Percentiles rank a stretch among this genome's conserved stretches.
phyloP scores from a whole-genome alignment of 2,797 vertebrate genomes.

The Onychomys arenicola region DNA sequence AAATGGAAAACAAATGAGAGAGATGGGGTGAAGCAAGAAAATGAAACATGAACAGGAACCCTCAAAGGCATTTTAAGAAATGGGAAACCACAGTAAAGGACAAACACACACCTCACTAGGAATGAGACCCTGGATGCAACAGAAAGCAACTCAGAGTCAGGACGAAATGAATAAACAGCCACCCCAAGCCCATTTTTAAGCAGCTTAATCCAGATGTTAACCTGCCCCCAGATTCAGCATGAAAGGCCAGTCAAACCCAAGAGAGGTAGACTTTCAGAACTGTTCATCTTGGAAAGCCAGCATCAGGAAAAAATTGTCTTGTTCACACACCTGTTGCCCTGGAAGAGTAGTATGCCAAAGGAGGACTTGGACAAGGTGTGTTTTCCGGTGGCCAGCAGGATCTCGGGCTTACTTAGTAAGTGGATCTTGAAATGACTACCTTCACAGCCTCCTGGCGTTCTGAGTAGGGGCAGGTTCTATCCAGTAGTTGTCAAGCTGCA shows the following conservation, averaged over 20 bases:
- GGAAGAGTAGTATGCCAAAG: no score
- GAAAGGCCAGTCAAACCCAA: neutral
- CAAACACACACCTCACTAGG: neutral
- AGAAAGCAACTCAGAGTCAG: neutral
- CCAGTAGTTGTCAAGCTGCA: no score
- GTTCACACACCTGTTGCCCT: neutral
- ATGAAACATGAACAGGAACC: neutral
- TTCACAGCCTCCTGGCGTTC: neutral
- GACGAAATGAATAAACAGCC: neutral
- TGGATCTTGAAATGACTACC: no score
- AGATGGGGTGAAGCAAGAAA: neutral
- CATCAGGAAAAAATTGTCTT: neutral
- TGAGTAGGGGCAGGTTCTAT: no score
- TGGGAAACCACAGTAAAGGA: neutral
- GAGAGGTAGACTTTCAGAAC: neutral
- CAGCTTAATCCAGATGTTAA: neutral
- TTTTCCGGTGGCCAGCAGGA: neutral
- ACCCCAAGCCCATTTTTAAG: neutral
- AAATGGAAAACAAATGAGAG: neutral
- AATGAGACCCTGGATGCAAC: neutral
- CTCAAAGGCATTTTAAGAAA: neutral
- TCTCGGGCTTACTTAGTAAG: neutral
- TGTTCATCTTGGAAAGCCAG: neutral
- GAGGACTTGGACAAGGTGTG: rapidly evolving
- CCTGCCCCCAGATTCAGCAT: neutral